These are phyloP conservation scores for Dysidea cf. avara DNA, from an alignment of 37 sponge, comb jelly and placozoan genomes.

Conservation along the genomic window DNA sequence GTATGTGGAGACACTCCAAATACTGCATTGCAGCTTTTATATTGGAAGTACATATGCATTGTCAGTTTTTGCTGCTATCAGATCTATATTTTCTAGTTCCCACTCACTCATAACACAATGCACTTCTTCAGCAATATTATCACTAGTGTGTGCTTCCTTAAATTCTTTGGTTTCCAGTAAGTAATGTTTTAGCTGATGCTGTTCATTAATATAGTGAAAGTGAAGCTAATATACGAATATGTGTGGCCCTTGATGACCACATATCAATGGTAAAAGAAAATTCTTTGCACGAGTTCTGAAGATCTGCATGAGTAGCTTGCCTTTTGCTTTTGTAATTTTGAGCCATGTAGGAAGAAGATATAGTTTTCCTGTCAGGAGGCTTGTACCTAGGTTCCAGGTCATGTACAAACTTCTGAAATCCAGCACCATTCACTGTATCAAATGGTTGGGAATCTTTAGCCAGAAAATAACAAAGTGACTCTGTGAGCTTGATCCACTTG, in stretches of 20 bases:
- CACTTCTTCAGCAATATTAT: slow-evolving; percentile 4
- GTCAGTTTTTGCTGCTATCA: too few species aligned
- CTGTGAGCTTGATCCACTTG: too few species aligned
- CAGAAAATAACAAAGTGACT: too few species aligned
- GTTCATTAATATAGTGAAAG: not conserved
- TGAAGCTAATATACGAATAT: not conserved
- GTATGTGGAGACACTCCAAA: too few species aligned
- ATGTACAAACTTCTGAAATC: slow-evolving; percentile 14
- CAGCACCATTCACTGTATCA: too few species aligned
- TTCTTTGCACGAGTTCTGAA: not conserved
- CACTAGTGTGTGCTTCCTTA: too few species aligned
- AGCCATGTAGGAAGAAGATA: slow-evolving; percentile 14
- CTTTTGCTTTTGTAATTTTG: slow-evolving; percentile 5
- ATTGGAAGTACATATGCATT: too few species aligned
- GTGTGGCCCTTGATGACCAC: slow-evolving; percentile 35
- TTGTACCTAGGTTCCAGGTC: slow-evolving; percentile 28
- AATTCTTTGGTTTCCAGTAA: not conserved
- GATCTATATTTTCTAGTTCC: not conserved
- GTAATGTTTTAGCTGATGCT: not conserved
- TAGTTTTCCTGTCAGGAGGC: slow-evolving; percentile 18
- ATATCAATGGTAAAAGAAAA: slow-evolving; percentile 33
- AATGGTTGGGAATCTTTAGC: too few species aligned
- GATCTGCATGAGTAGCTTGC: not conserved
- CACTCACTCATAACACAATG: not conserved
- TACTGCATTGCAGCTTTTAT: too few species aligned